A percentile compares a stretch with the other conserved stretches of the same genome.
These are phyloP conservation scores for Acholoe squamosa DNA, from an alignment of 2,888 invertebrate species.

Conservation along the genomic window DNA sequence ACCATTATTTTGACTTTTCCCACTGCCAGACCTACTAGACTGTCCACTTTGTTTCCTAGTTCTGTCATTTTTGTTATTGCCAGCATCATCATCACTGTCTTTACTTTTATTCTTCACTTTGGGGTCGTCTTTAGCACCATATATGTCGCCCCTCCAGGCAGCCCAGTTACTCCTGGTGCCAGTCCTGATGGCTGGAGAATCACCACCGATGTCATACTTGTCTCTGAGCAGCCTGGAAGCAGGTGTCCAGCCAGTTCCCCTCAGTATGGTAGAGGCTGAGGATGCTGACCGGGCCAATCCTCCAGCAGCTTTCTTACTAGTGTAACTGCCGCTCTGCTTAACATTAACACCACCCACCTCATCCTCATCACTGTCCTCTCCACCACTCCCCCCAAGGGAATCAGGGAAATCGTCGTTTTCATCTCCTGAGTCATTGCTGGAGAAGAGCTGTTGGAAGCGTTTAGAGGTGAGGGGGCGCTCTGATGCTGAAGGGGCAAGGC, in stretches of 20 bases:
- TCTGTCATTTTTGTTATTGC: too few species aligned
- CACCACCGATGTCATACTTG: neutral
- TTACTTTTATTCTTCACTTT: too few species aligned
- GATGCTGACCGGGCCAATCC: neutral
- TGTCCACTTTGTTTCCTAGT: neutral
- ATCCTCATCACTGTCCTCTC: neutral
- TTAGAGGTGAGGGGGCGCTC: constrained; percentile 39
- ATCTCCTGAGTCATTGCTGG: neutral
- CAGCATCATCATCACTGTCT: too few species aligned
- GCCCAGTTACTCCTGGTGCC: constrained; percentile 50
- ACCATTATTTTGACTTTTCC: neutral
- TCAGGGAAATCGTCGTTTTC: constrained; percentile 6
- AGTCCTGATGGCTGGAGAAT: neutral
- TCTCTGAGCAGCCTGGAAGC: constrained; percentile 38
- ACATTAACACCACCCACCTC: neutral
- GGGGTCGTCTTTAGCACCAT: neutral
- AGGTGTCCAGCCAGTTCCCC: constrained; percentile 12
- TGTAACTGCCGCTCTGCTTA: neutral
- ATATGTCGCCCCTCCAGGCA: constrained; percentile 34
- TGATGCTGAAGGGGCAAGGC: neutral
- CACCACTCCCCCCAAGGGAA: neutral
- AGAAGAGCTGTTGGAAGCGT: constrained; percentile 45
- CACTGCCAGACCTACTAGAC: neutral
- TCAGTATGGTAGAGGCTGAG: constrained; percentile 40
- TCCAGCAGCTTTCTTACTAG: neutral